These are phyloP conservation scores for Galerucella nymphaeae DNA, from an alignment of 2,888 invertebrate species.

Conservation along the genomic window DNA sequence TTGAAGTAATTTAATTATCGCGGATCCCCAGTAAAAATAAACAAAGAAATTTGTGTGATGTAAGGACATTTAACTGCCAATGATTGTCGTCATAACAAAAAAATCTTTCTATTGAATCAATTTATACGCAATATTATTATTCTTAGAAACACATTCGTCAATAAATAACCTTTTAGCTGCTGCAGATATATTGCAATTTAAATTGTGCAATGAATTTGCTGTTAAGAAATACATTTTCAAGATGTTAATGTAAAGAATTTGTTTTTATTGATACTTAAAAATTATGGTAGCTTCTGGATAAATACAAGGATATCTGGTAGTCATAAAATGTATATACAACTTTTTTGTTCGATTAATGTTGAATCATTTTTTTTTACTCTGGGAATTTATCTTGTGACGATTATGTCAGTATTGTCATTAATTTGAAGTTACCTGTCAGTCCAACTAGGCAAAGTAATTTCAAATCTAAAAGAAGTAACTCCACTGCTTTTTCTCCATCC, in stretches of 20 bases:
- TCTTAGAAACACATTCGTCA: slow-evolving; percentile 19
- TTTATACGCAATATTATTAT: slow-evolving; percentile 14
- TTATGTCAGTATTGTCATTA: background rate
- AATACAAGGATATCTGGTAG: background rate
- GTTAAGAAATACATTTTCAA: slow-evolving; percentile 5
- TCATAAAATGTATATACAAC: background rate
- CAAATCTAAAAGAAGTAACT: no score
- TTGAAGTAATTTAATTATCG: slow-evolving; percentile 1
- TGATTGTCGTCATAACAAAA: background rate
- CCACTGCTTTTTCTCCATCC: no score
- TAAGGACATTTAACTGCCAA: slow-evolving; percentile 5
- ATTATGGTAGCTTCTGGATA: background rate
- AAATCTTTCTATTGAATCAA: slow-evolving; percentile 8
- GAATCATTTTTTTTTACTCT: background rate
- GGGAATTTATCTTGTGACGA: background rate
- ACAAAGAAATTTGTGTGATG: background rate
- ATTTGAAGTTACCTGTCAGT: background rate
- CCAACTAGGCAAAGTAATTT: no score
- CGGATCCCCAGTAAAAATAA: background rate
- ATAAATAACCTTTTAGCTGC: slow-evolving; percentile 15
- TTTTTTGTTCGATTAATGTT: background rate
- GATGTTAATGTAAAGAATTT: background rate
- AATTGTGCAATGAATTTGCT: slow-evolving; percentile 5
- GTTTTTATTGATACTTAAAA: slow-evolving; percentile 8
- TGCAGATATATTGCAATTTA: slow-evolving; percentile 15